A percentile compares a stretch with the other conserved stretches of the same genome.
phyloP scores from a whole-genome alignment of 2,113 vertebrate species.

The Crotalus helleri region DNA sequence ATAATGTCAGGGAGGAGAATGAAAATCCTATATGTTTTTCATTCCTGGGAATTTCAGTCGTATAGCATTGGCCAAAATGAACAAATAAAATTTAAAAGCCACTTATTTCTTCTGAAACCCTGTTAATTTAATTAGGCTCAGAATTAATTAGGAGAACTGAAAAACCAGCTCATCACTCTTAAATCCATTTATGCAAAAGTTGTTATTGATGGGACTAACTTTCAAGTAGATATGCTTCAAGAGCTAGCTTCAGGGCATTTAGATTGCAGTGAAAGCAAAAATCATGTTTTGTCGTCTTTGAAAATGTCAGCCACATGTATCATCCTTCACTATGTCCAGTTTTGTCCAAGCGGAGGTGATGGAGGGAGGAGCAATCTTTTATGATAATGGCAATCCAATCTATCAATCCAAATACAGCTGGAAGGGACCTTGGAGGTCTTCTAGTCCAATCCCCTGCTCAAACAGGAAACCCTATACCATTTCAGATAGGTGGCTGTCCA shows the following conservation, averaged over 20 bases:
- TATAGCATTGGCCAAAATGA: background rate
- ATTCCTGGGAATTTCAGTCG: conserved; percentile 17
- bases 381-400: background rate
- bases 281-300: background rate
- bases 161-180: background rate
- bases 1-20: background rate
- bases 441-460: background rate
- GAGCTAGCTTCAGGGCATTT: background rate
- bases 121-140: background rate
- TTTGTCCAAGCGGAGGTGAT: conserved; percentile 1
- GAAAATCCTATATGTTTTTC: background rate
- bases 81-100: background rate
- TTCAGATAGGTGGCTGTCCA: background rate
- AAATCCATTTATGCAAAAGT: background rate
- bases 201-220: background rate
- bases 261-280: background rate
- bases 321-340: conserved; percentile 1
- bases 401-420: background rate
- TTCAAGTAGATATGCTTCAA: background rate
- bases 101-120: background rate
- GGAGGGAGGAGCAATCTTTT: background rate
- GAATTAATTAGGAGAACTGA: background rate
- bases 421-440: background rate
- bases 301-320: background rate
- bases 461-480: background rate